Base-by-base conservation (phyloP, 2,113 vertebrate species). In the Nibea albiflora region DNA sequence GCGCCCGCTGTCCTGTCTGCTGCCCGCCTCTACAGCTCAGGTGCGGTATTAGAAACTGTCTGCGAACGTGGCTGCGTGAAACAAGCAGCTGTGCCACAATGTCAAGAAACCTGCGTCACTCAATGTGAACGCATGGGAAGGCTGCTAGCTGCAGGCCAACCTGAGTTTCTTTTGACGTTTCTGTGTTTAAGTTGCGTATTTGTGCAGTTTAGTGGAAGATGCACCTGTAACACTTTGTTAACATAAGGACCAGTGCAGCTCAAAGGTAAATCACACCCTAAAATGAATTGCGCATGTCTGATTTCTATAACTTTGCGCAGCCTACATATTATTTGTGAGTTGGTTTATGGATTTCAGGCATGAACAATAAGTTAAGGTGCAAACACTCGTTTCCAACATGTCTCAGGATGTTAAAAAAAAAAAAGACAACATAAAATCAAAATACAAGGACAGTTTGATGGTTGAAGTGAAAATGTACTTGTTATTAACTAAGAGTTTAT, bases 21-120 rank as follows among this genome's bases (percentile, higher is more conserved):
- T 20, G 81, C 70, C 9, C 94, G 94, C 9, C 89, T 91, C 11
- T 94, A 75, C 87, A 93, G 93, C 84, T 87, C 95, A 88, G 95
- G 95, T 96, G 89, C 26, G 85, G 76, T 65, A 70, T 44, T 52
- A 2, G 11, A 15, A 31, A 19, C 0, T 11, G 0, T 28, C 67
- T 15, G 1, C 8, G 35, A 3, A 17, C 15, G 20, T 2, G 0
- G 31, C 35, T 12, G 11, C 47, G 3, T 5, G 0, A 60, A 60
- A 22, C 57, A 15, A 8, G 17, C 68, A 52, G 35, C 71, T 11
- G 12, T 50, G 73, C 15, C 11, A 81, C 92, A 92, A 89, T 93
- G 92, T 93, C 90, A 92, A 52, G 39, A 80, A 31, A 64, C 31
- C 71, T 61, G 60, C 66, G 85, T 84, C 74, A 76, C 39, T 24